Percentiles rank a stretch among this genome's conserved stretches.
Conservation (phyloP, 64 coral and sea anemone species). For the Stylophora pistillata region DNA sequence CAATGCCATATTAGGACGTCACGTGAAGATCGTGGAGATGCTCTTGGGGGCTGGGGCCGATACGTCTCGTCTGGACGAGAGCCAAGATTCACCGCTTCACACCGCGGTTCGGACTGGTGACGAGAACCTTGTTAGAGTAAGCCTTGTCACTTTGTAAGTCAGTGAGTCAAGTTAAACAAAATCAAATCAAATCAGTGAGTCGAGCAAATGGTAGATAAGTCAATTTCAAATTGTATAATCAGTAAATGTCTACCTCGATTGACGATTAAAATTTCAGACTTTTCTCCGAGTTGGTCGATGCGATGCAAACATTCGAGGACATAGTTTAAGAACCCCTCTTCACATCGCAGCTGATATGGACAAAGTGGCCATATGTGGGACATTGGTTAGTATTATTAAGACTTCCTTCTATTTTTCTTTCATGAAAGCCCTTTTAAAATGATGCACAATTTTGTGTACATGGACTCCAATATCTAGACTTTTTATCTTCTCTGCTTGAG, state of each 20-base stretch:
- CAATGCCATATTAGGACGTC: slow-evolving; percentile 49
- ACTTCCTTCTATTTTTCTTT: background rate
- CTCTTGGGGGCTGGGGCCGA: slow-evolving; percentile 48
- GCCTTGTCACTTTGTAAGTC: background rate
- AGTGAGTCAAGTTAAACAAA: too few relatives aligned
- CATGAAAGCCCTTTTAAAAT: too few relatives aligned
- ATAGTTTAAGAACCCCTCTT: slow-evolving; percentile 12
- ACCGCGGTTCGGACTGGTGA: slow-evolving; percentile 42
- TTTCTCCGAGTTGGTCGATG: background rate
- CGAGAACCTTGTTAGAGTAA: slow-evolving; percentile 38
- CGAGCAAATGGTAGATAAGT: too few relatives aligned
- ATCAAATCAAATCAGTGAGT: too few relatives aligned
- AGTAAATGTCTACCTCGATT: too few relatives aligned
- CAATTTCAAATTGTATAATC: too few relatives aligned
- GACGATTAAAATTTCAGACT: background rate
- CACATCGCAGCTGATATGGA: slow-evolving; percentile 70
- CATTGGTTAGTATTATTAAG: slow-evolving; percentile 27
- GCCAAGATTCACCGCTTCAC: slow-evolving; percentile 56
- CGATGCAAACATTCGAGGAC: background rate
- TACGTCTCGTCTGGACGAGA: slow-evolving; percentile 24
- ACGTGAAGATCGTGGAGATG: slow-evolving; percentile 33
- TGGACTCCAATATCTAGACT: too few relatives aligned
- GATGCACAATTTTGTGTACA: too few relatives aligned
- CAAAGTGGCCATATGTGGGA: slow-evolving; percentile 43
- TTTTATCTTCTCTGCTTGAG: too few relatives aligned